Conservation (phyloP, 2,888 invertebrate genomes). For the Lobophora halterata region DNA sequence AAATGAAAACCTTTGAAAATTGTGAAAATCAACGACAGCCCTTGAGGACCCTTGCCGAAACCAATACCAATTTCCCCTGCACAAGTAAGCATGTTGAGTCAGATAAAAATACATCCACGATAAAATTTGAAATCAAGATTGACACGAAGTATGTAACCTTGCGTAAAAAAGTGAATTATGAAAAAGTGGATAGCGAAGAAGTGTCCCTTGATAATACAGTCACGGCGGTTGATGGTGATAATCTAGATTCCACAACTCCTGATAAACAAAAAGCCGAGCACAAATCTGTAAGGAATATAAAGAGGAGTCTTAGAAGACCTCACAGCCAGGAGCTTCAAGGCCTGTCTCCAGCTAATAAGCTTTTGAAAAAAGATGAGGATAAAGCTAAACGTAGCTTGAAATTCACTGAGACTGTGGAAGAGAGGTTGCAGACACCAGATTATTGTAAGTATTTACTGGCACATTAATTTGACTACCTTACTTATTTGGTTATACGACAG, state of each 20-base stretch:
- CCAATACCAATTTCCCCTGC: conserved; percentile 8
- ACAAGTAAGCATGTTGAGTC: conserved; percentile 11
- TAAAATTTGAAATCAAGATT: conserved; percentile 23
- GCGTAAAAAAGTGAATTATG: conserved; percentile 44
- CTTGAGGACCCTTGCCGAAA: conserved; percentile 43
- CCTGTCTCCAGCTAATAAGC: conserved; percentile 41
- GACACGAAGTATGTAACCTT: conserved; percentile 50
- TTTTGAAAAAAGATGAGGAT: conserved; percentile 39
- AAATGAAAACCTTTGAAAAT: conserved; percentile 27
- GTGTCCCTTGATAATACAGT: too few species aligned
- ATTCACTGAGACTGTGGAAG: conserved; percentile 41
- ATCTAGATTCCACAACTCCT: conserved; percentile 43
- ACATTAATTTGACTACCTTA: too few species aligned
- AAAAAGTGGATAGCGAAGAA: conserved; percentile 30
- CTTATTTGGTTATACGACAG: too few species aligned
- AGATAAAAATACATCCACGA: conserved; percentile 4
- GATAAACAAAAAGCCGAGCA: conserved; percentile 40
- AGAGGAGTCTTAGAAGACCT: conserved; percentile 63
- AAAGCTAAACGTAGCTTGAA: conserved; percentile 45
- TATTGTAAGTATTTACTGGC: conserved; percentile 52
- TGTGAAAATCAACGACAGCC: conserved; percentile 38
- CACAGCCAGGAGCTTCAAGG: conserved; percentile 65
- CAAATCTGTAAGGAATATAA: conserved; percentile 55
- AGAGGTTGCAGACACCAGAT: conserved; percentile 45
- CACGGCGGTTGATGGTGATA: conserved; percentile 28